Conservation (phyloP, 2,113 vertebrate species). For the Rhodinocichla rosea region DNA sequence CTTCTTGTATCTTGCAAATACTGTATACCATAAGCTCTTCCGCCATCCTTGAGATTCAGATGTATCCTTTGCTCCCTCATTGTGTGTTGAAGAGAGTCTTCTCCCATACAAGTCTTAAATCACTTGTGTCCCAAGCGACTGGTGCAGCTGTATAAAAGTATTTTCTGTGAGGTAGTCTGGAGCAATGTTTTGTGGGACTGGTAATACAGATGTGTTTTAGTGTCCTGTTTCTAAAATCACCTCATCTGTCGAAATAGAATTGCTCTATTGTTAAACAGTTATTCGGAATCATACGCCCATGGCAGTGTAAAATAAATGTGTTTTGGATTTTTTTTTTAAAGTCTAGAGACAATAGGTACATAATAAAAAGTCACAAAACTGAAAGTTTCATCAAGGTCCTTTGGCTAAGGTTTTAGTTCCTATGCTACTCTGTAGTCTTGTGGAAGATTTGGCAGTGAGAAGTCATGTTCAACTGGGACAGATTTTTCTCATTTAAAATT, state of each 20-base stretch:
- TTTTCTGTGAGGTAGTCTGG: background rate
- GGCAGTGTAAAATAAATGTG: background rate
- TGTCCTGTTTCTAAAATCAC: constrained; percentile 21
- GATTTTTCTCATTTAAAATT: background rate
- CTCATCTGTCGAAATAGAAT: background rate
- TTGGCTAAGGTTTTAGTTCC: background rate
- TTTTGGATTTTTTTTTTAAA: background rate
- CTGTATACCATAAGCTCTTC: background rate
- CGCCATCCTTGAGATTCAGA: background rate
- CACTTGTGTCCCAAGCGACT: background rate
- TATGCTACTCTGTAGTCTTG: background rate
- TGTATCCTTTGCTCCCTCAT: background rate
- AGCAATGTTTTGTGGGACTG: background rate
- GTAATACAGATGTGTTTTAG: background rate
- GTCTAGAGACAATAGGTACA: background rate
- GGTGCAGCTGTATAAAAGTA: background rate
- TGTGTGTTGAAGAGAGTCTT: background rate
- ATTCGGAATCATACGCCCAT: background rate
- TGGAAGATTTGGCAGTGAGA: background rate
- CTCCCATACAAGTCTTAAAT: background rate
- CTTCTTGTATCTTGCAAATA: background rate
- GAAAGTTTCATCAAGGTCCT: background rate
- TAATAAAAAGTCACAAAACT: background rate
- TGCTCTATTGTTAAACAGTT: background rate
- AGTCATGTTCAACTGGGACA: background rate